phyloP scores from a whole-genome alignment of 2,888 invertebrate genomes.

The Drosophila pseudotalamancana region DNA sequence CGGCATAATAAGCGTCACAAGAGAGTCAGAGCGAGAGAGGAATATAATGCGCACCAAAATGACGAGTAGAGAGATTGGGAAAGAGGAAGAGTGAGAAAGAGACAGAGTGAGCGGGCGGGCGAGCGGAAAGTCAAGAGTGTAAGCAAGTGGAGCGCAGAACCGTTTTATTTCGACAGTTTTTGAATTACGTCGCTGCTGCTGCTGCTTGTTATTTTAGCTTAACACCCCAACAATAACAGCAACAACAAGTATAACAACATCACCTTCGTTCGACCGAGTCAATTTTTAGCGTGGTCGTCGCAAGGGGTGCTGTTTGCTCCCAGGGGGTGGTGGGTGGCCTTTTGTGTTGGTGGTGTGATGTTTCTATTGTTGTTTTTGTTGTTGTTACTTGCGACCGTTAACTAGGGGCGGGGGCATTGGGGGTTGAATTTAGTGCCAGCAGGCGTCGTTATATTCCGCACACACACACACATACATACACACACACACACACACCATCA shows the following conservation, averaged over 20 bases:
- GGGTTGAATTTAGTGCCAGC: constrained; percentile 57
- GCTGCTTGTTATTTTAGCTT: constrained; percentile 60
- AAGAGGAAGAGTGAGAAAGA: constrained; percentile 3
- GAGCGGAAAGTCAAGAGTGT: constrained; percentile 21
- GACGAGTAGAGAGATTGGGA: constrained; percentile 15
- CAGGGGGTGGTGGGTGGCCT: constrained; percentile 35
- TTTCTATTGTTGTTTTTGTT: constrained; percentile 31
- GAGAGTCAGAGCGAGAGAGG: constrained; percentile 26
- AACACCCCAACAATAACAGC: constrained; percentile 47
- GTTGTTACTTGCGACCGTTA: constrained; percentile 8
- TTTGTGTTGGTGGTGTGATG: constrained; percentile 18
- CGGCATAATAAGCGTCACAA: constrained; percentile 49
- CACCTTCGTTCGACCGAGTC: constrained; percentile 62
- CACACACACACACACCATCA: constrained; percentile 20
- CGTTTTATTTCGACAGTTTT: constrained; percentile 78
- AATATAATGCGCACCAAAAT: constrained; percentile 25
- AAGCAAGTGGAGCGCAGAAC: constrained; percentile 63
- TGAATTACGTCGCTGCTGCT: constrained; percentile 55
- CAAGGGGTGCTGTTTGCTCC: constrained; percentile 20
- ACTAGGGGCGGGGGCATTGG: constrained; percentile 38
- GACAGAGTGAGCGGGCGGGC: constrained; percentile 14
- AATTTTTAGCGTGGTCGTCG: constrained; percentile 30
- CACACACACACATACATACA: constrained; percentile 18
- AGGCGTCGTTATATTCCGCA: constrained; percentile 48
- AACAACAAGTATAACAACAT: constrained; percentile 38